phyloP scores from a whole-genome alignment of 2,888 invertebrate species.

The Euplagia quadripunctaria region DNA sequence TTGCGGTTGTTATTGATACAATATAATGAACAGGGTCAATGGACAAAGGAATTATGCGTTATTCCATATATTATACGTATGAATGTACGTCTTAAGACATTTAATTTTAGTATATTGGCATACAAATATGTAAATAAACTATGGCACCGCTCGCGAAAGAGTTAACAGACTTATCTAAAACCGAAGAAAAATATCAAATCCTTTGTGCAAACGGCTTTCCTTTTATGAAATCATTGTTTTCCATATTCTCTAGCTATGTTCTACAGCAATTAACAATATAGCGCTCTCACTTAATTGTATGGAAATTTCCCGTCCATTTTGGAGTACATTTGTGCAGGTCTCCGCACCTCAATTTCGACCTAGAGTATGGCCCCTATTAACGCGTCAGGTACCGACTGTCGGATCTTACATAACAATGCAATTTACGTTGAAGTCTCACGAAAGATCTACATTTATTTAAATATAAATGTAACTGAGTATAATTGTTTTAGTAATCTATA shows the following conservation, averaged over 20 bases:
- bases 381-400: not conserved
- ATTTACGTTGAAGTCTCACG: constrained; percentile 3
- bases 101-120: too few relatives aligned
- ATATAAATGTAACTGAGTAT: not conserved
- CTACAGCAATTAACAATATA: not conserved
- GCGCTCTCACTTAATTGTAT: not conserved
- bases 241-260: not conserved
- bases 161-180: not conserved
- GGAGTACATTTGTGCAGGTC: not conserved
- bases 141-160: too few relatives aligned
- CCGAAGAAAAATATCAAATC: too few relatives aligned
- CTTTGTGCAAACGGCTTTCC: too few relatives aligned
- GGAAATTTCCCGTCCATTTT: not conserved
- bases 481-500: not conserved
- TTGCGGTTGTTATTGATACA: too few relatives aligned
- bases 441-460: constrained; percentile 4
- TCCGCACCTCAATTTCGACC: constrained; percentile 6
- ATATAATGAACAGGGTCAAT: too few relatives aligned
- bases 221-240: not conserved
- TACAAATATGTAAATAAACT: too few relatives aligned
- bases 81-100: too few relatives aligned
- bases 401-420: constrained; percentile 16
- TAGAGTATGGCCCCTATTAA: constrained; percentile 6
- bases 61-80: too few relatives aligned
- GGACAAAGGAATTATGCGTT: too few relatives aligned